Evolutionary conservation across 2,888 invertebrate species (phyloP).

Genomic region (Eristalis arbustorum): DNA sequence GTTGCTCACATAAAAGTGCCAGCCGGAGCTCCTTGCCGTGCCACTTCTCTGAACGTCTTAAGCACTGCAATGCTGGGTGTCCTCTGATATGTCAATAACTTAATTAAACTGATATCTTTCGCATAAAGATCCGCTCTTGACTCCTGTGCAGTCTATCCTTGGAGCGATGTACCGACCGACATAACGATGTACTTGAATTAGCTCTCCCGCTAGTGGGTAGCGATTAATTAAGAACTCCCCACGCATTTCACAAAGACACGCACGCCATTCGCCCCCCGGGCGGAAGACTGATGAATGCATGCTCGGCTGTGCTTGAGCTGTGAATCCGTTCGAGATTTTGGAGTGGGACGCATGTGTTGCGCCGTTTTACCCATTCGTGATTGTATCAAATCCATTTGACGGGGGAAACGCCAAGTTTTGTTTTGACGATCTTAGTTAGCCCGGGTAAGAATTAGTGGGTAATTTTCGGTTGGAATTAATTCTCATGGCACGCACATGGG

Average conservation of each 20-base stretch:
- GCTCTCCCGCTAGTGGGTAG: not conserved
- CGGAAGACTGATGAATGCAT: not conserved
- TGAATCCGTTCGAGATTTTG: not conserved
- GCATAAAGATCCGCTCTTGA: not conserved
- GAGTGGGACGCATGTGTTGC: not conserved
- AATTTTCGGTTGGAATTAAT: not conserved
- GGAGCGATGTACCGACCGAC: not conserved
- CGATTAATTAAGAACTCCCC: not conserved
- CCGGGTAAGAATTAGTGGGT: not conserved
- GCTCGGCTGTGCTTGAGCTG: not conserved
- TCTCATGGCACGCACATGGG: not conserved
- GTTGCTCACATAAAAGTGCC: not conserved
- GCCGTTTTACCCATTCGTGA: not conserved
- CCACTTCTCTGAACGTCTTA: too few species aligned
- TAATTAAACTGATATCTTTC: not conserved
- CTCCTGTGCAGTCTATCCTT: not conserved
- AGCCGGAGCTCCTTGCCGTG: not conserved
- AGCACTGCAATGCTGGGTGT: not conserved
- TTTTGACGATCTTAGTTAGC: not conserved
- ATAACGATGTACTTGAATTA: not conserved
- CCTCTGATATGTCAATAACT: not conserved
- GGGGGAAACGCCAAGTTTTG: not conserved
- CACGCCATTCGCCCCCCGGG: not conserved
- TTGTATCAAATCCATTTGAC: not conserved
- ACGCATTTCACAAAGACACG: not conserved